Percentiles rank a stretch among this genome's conserved stretches.
phyloP scores from a whole-genome alignment of 2,888 invertebrate genomes.

The Lapara coniferarum region DNA sequence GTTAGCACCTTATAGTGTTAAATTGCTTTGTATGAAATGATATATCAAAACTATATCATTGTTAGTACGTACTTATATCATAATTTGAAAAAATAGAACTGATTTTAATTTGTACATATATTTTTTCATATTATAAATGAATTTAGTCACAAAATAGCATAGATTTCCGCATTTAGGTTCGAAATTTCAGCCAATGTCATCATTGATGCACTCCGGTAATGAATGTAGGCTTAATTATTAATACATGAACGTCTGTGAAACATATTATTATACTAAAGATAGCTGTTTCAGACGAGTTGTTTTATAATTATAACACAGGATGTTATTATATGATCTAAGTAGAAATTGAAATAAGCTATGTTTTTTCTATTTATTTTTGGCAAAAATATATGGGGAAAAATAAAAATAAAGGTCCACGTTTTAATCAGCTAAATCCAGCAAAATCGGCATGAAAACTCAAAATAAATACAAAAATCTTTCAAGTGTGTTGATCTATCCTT shows the following conservation, averaged over 20 bases:
- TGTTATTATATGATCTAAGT: background rate
- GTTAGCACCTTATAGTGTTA: too few relatives aligned
- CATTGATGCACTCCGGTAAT: background rate
- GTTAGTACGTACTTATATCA: too few relatives aligned
- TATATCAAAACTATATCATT: too few relatives aligned
- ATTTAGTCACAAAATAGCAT: background rate
- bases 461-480: too few relatives aligned
- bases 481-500: too few relatives aligned
- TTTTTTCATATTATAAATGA: too few relatives aligned
- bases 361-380: background rate
- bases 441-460: too few relatives aligned
- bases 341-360: background rate
- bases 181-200: slow-evolving; percentile 4
- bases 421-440: too few relatives aligned
- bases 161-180: background rate
- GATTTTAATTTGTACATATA: too few relatives aligned
- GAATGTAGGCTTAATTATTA: slow-evolving; percentile 33
- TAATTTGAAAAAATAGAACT: too few relatives aligned
- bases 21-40: too few relatives aligned
- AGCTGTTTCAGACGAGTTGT: slow-evolving; percentile 14
- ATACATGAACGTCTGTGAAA: slow-evolving; percentile 42
- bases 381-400: background rate
- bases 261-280: slow-evolving; percentile 30
- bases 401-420: too few relatives aligned
- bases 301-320: slow-evolving; percentile 9